Evolutionary conservation across 2,797 vertebrate genomes (phyloP), one percentile per base, ranked within the genome.

Genomic region (Acomys russatus): DNA sequence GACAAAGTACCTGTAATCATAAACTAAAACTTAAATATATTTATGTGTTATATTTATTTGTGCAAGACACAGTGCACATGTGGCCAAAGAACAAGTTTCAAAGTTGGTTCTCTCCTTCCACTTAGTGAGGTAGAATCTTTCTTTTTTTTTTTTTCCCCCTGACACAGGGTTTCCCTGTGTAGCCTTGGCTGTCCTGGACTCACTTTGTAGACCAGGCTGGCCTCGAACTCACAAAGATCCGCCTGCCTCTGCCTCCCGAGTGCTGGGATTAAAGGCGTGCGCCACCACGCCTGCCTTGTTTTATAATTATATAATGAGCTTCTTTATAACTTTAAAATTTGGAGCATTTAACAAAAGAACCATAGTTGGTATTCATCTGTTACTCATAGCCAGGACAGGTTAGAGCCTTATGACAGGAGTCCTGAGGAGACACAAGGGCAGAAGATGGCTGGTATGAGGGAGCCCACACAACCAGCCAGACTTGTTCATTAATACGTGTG

Each of bases 321-420:
- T 83, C 71, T 83, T 18, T 56, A 66, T 15, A 91, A 49, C n/a
- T 80, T 94, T 91, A 82, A 90, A 30, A 3, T 77, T 78, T 59
- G 49, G 25, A 49, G 2, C 6, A 73, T 35, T 82, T 78, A 84
- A 76, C 73, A 33, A 28, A 80, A 61, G 33, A 88, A 33, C 64
- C 35, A 4, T 73, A 73, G 71, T 74, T 88, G 35, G 54, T 28
- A 59, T 82, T 85, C 71, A 33, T 66, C 23, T 94, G 30, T 84
- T 44, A 3, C 22, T 38, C 38, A 51, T 73, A 66, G 12, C 61
- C 28, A 73, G 70, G 73, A 54, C 59, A 91, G 28, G 49, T 56
- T 83, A 71, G 49, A 73, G 35, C 17, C 33, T 49, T 54, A 22
- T 4, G 33, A 80, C 54, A 90, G 56, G 92, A 68, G 8, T 68